Evolutionary conservation across 2,113 vertebrate species (phyloP), one percentile per base, ranked within the genome.

Genomic region (Salminus brasiliensis): DNA sequence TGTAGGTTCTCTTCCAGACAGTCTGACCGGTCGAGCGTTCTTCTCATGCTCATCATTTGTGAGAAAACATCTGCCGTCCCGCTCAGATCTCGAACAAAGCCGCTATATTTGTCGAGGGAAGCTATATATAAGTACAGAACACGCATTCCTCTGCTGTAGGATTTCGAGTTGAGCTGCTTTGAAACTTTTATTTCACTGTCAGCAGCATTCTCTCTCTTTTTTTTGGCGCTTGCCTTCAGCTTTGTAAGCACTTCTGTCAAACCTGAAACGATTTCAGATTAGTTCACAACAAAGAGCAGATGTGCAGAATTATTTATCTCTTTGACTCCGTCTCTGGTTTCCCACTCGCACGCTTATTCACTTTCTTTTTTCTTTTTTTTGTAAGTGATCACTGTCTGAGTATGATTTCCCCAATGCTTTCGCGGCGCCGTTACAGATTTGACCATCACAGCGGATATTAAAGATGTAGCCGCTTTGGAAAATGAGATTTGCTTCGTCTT

Each of bases 111-210:
- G 73, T 76, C n/a, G 23, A 34, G 9, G 8, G 12, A 34, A 43
- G 30, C 41, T 34, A 23, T 49, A 32, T 43, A 74, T 72, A 53
- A 75, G 39, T 7, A 23, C 57, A 25, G 15, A 36, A 27, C 27
- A 15, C 30, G 47, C 43, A 25, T 7, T n/a, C 5, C 27, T 16
- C 27, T 8, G 45, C 29, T 15, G 25, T 29, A 36, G 11, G 30
- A 36, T 47, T 63, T 18, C 34, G 4, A 34, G 34, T 5, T 83
- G 81, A 84, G 80, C 34, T 69, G 77, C 83, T 84, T 85, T 85
- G 45, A 78, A 85, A 86, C 73, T 85, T 77, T 83, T 85, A 62
- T 43, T 78, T 52, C 76, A 57, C 67, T 49, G 76, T 90, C 89
- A 87, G 87, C 88, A 86, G 73, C 77, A 85, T 63, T n/a, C 59